Evolutionary conservation across 2,888 invertebrate genomes (phyloP), one percentile per base, ranked within the genome.

Genomic region (Nebria salina): DNA sequence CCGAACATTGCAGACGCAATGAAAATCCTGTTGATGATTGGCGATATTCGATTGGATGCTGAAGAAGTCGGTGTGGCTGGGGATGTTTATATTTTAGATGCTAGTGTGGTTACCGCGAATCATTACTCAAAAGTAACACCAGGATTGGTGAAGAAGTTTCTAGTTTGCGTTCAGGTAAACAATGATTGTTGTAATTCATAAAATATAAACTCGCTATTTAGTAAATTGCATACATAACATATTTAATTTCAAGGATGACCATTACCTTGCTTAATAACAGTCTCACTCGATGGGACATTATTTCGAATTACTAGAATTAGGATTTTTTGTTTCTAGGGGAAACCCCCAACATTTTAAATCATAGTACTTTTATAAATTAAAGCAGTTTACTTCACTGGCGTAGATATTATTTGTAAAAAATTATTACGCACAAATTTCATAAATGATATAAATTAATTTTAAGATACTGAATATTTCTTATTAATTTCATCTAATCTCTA

Each of bases 41-140:
- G 80, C 13, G 96, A 96, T 86, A 91, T 96, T 9, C 92, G 96
- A 80, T 88, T 96, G 81, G 91, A 91, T 41, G 96, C 95, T 84
- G 95, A 95, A 88, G 91, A 91, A 84, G 93, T 93, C 6, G 96
- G 96, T 43, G 96, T 96, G 0, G 95, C 95, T 1, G 96, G 96
- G 0, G 96, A 96, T 86, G 93, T 96, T 13, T 96, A 95, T 87
- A 91, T 96, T 82, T 88, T 96, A 74, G 96, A 96, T 85, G 96
- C 96, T 0, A 91, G 92, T 41, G 94, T 95, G 43, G 95, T 95
- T 1, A 95, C 95, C 0, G 93, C 96, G 0, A 91, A 93, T 0
- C 95, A 96, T 87, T 96, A 96, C 87, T 93, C 96, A 84, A 96
- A 96, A 89, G 94, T 96, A 88, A 95, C 96, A 0, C 96, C 96